Percentiles rank a stretch among this genome's conserved stretches.
Conservation (phyloP, 2,797 vertebrate genomes). For the Danio choprae region DNA sequence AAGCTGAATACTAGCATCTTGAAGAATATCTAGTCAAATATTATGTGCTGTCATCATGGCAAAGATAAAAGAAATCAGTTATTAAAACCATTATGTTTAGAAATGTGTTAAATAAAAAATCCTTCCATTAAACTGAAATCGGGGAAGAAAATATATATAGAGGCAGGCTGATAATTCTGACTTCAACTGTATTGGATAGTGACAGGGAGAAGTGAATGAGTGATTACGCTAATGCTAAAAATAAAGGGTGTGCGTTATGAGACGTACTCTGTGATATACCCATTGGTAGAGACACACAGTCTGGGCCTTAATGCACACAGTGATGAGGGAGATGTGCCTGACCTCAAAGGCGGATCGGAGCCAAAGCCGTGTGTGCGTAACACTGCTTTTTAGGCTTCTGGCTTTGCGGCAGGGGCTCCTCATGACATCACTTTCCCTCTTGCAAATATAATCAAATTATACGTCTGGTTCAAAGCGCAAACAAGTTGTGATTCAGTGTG, state of each 20-base stretch:
- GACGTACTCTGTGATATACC: slow-evolving; percentile 54
- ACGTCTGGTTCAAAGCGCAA: slow-evolving; percentile 62
- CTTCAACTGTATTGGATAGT: slow-evolving; percentile 21
- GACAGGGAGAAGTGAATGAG: slow-evolving; percentile 44
- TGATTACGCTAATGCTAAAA: slow-evolving; percentile 47
- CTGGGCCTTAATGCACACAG: slow-evolving; percentile 60
- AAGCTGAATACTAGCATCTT: no score
- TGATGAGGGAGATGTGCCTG: slow-evolving; percentile 61
- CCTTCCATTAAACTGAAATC: no score
- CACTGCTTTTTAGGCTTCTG: slow-evolving; percentile 45
- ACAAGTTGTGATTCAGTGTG: slow-evolving; percentile 53
- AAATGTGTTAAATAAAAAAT: no score
- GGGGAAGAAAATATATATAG: no score
- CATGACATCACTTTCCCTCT: slow-evolving; percentile 62
- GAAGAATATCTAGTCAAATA: no score
- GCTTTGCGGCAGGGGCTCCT: slow-evolving; percentile 58
- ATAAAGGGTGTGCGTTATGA: slow-evolving; percentile 59
- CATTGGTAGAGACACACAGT: slow-evolving; percentile 62
- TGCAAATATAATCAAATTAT: slow-evolving; percentile 61
- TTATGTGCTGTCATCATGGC: no score
- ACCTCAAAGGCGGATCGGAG: slow-evolving; percentile 46
- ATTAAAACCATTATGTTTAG: no score
- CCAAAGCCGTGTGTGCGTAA: slow-evolving; percentile 40
- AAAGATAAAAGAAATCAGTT: no score
- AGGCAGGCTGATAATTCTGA: no score